Base-by-base conservation (phyloP, 2,797 vertebrate genomes). In the Spondyliosoma cantharus region DNA sequence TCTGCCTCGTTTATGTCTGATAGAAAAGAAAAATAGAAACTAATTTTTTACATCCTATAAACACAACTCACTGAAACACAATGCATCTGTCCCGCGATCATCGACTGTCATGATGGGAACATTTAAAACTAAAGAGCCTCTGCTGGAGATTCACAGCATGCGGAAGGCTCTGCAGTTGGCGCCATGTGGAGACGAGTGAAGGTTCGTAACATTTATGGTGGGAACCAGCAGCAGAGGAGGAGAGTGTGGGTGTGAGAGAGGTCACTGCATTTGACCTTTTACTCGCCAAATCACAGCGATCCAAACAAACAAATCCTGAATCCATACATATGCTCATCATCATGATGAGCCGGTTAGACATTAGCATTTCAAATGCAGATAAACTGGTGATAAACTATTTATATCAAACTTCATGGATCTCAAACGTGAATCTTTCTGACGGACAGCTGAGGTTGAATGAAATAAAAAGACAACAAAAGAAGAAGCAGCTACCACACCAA, bases 221-320 rank as follows among this genome's bases (percentile, higher is more conserved):
- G 71, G 78, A 88, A 82, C 66, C 48, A 57, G 48, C n/a, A 63
- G 57, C 61, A 52, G 54, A 24, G 0, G 49, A 50, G 6, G 7
- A 42, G 48, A 79, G 73, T 46, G 81, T 82, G 84, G 82, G 81
- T 81, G 32, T 83, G 84, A 71, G 81, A 87, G 82, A 80, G 81
- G 71, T 78, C 74, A 56, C n/a, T 37, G 58, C 25, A 46, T 74
- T 43, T 50, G 56, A 85, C 50, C 57, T 29, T 20, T 72, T 59
- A 66, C 46, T 43, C 45, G 4, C 5, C 29, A 20, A 71, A 32
- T 72, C 27, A 61, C 15, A 69, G 20, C 24, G 16, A 69, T 63
- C 14, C n/a, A 72, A 71, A 57, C 27, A 0, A 70, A 72, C n/a
- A 37, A 37, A 11, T 37, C 19, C 37, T 9, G 14, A 32, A 37